Evolutionary conservation across 2,888 invertebrate genomes (phyloP).

Genomic region (Spodoptera littoralis): DNA sequence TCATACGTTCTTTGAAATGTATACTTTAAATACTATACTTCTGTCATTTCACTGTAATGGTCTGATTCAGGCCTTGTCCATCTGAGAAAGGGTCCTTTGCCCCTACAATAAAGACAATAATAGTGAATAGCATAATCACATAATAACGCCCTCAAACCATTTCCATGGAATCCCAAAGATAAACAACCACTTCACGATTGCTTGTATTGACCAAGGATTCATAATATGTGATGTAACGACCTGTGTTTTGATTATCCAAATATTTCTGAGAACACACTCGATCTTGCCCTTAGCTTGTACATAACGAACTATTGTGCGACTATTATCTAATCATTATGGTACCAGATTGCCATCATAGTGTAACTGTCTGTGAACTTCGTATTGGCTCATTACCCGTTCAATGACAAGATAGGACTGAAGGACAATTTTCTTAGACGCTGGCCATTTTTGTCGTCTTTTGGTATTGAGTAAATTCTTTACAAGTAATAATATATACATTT

Average conservation of each 20-base stretch:
- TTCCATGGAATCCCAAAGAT: too few species aligned
- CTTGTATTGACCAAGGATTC: neutral
- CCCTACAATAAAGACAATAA: too few species aligned
- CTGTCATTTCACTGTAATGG: too few species aligned
- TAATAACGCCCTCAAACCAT: too few species aligned
- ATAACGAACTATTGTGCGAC: slow-evolving; percentile 29
- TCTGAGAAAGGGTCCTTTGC: too few species aligned
- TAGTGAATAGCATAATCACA: too few species aligned
- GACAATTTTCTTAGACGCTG: neutral
- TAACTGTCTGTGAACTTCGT: slow-evolving; percentile 13
- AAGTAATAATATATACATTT: too few species aligned
- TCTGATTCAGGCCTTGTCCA: too few species aligned
- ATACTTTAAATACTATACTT: too few species aligned
- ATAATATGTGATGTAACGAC: neutral
- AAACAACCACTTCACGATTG: neutral
- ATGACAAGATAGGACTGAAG: slow-evolving; percentile 12
- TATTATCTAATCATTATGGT: slow-evolving; percentile 21
- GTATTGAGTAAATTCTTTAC: too few species aligned
- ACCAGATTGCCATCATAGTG: neutral
- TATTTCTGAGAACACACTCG: slow-evolving; percentile 3
- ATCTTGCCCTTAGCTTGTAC: neutral
- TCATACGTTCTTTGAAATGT: too few species aligned
- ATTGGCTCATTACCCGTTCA: slow-evolving; percentile 7
- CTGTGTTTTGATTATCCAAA: slow-evolving; percentile 5
- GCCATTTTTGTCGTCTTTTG: neutral